phyloP scores from a whole-genome alignment of 2,797 vertebrate species.

The Gobionotothen gibberifrons region DNA sequence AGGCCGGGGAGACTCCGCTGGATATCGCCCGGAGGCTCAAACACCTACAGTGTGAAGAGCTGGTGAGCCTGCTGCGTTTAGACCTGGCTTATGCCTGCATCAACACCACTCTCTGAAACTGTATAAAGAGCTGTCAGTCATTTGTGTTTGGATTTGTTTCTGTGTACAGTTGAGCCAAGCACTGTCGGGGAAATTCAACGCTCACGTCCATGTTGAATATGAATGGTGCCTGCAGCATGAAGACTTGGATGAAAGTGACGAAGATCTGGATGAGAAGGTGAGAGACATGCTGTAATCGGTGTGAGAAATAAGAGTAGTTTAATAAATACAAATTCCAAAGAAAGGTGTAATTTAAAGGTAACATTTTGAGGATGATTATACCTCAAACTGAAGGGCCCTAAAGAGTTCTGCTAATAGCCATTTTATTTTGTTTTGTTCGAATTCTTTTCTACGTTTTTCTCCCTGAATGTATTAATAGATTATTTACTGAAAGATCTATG shows the following conservation, averaged over 20 bases:
- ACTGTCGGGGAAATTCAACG: constrained; percentile 94
- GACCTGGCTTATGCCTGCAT: neutral
- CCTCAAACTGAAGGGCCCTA: neutral
- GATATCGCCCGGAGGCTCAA: constrained; percentile 95
- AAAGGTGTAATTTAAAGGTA: neutral
- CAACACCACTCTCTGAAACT: neutral
- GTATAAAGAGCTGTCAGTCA: constrained; percentile 5
- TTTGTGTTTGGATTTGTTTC: constrained; percentile 19
- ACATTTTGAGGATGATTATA: neutral
- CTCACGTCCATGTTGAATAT: constrained; percentile 98
- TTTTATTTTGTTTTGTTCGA: constrained; percentile 3
- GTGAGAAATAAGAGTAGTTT: neutral
- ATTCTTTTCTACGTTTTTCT: too few species aligned
- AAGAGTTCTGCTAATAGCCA: neutral
- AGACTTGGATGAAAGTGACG: constrained; percentile 97
- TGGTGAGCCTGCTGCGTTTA: constrained; percentile 86
- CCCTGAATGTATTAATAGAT: neutral
- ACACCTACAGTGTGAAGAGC: constrained; percentile 95
- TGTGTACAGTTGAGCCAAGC: constrained; percentile 91
- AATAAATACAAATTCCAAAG: neutral
- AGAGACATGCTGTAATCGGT: constrained; percentile 12
- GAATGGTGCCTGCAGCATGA: constrained; percentile 97
- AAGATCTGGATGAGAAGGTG: constrained; percentile 96
- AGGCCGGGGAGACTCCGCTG: constrained; percentile 94
- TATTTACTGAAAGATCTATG: neutral